Conservation (phyloP, 2,888 invertebrate species). For the Griposia aprilina region DNA sequence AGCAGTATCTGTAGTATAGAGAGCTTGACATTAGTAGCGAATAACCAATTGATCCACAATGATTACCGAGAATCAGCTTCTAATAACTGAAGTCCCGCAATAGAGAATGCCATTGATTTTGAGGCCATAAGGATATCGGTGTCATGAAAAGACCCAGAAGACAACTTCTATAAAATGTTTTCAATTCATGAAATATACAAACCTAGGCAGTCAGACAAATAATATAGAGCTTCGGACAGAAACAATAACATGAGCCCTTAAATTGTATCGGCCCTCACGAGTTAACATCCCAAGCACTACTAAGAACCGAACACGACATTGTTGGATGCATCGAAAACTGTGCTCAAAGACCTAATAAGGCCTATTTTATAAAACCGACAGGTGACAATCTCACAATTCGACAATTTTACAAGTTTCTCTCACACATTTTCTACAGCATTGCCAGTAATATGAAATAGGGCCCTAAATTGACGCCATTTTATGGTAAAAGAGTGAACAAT, state of each 20-base stretch:
- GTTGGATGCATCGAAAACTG: neutral
- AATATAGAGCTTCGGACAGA: neutral
- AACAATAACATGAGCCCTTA: neutral
- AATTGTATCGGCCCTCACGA: neutral
- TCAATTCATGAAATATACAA: neutral
- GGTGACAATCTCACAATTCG: neutral
- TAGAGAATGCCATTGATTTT: conserved; percentile 25
- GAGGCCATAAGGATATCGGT: neutral
- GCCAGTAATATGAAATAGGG: neutral
- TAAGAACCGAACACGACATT: neutral
- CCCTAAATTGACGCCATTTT: neutral
- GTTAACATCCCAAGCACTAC: neutral
- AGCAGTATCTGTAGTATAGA: neutral
- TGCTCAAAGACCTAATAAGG: neutral
- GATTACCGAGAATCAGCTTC: conserved; percentile 20
- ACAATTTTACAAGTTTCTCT: neutral
- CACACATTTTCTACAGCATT: neutral
- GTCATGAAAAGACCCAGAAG: neutral
- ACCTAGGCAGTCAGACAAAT: neutral
- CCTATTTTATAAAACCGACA: neutral
- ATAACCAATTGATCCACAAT: conserved; percentile 16
- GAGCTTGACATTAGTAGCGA: neutral
- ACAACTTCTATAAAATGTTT: too few relatives aligned
- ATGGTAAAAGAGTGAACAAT: neutral
- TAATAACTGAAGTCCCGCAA: conserved; percentile 36